Conservation (phyloP, 2,113 vertebrate species). For the Hemiscyllium ocellatum region DNA sequence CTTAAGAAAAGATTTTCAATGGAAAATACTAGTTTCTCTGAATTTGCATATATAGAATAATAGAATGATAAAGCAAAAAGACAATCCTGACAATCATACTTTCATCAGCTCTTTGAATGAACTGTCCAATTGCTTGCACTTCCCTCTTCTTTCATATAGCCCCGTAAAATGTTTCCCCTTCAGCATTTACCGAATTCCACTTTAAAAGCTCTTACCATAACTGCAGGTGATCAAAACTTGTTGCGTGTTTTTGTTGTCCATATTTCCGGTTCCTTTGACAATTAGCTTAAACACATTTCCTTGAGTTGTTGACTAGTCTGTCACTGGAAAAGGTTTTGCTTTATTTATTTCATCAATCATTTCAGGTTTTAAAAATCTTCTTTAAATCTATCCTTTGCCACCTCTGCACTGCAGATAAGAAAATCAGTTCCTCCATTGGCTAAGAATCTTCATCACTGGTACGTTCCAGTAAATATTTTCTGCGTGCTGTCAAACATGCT, state of each 20-base stretch:
- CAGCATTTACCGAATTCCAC: neutral
- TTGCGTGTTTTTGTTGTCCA: neutral
- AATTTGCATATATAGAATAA: neutral
- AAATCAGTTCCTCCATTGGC: neutral
- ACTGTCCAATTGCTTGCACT: neutral
- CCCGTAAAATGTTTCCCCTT: neutral
- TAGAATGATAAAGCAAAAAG: neutral
- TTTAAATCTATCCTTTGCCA: neutral
- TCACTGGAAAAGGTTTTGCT: neutral
- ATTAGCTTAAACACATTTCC: neutral
- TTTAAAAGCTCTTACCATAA: neutral
- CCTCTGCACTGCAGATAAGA: neutral
- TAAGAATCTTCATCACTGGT: too few relatives aligned
- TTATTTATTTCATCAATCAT: neutral
- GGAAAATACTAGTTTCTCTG: neutral
- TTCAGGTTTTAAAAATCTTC: neutral
- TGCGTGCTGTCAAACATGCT: too few relatives aligned
- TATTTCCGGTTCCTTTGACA: neutral
- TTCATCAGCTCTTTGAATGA: neutral
- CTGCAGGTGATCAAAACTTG: neutral
- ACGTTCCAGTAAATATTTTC: too few relatives aligned
- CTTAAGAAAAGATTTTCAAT: neutral
- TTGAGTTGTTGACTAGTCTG: neutral
- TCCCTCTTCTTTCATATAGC: neutral
- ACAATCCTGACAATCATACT: neutral